phyloP scores from a whole-genome alignment of 37 sponge, comb jelly and placozoan species.

The Eunapius fragilis region DNA sequence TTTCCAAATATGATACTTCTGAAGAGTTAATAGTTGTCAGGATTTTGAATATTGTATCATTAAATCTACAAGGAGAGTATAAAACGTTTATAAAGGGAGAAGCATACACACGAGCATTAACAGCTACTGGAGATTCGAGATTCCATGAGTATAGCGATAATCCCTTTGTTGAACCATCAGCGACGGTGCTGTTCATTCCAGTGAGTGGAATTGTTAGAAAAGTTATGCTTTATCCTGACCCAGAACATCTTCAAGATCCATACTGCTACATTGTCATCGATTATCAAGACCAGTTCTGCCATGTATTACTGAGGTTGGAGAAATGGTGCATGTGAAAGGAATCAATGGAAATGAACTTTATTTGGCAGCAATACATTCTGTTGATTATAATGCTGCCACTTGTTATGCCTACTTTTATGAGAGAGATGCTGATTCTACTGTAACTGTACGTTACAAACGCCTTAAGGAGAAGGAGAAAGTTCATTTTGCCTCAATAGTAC shows the following conservation, averaged over 20 bases:
- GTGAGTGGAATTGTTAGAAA: slow-evolving; percentile 14
- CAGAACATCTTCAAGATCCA: slow-evolving; percentile 1
- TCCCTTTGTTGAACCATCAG: background rate
- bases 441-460: background rate
- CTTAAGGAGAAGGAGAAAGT: background rate
- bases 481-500: background rate
- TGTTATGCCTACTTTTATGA: slow-evolving; percentile 6
- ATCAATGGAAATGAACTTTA: slow-evolving; percentile 4
- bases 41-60: background rate
- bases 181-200: background rate
- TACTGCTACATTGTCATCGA: slow-evolving; percentile 14
- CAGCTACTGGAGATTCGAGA: background rate
- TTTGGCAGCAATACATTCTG: slow-evolving; percentile 11
- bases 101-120: background rate
- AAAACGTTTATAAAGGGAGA: slow-evolving; percentile 10
- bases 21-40: slow-evolving; percentile 3
- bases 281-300: slow-evolving; percentile 11
- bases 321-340: slow-evolving; percentile 4
- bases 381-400: slow-evolving; percentile 1
- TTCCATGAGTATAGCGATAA: background rate
- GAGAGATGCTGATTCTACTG: slow-evolving; percentile 1
- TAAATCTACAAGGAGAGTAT: background rate
- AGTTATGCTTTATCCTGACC: slow-evolving; percentile 30
- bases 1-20: background rate
- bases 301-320: background rate